phyloP scores from a whole-genome alignment of 1,140 invertebrate genomes.

The Pteromalus puparum region DNA sequence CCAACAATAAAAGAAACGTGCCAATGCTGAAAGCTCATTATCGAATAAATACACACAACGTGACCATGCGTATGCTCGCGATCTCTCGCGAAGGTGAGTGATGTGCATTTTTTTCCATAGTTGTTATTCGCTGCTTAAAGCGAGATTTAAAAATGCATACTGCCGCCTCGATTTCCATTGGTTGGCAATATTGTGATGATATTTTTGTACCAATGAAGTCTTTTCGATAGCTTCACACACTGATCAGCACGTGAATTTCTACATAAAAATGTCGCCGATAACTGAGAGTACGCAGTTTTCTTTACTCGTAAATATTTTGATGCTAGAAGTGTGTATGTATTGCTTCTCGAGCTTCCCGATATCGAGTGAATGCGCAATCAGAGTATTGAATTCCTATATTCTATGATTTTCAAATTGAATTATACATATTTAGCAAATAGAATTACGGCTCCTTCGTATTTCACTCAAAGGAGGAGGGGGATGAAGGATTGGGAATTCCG shows the following conservation, averaged over 20 bases:
- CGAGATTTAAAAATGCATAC: neutral
- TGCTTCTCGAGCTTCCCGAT: too few relatives aligned
- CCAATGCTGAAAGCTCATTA: slow-evolving; percentile 22
- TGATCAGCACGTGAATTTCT: neutral
- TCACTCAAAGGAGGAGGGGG: neutral
- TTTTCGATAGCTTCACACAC: neutral
- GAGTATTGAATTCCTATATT: too few relatives aligned
- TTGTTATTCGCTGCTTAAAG: neutral
- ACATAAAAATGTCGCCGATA: neutral
- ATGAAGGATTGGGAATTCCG: neutral
- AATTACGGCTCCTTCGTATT: too few relatives aligned
- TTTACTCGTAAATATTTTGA: slow-evolving; percentile 5
- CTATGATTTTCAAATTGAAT: too few relatives aligned
- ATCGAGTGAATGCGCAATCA: too few relatives aligned
- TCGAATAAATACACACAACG: slow-evolving; percentile 50
- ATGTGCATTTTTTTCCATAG: slow-evolving; percentile 22
- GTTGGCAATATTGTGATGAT: slow-evolving; percentile 21
- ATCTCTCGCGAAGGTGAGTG: neutral
- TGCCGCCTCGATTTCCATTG: neutral
- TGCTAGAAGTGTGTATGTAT: neutral
- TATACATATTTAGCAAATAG: too few relatives aligned
- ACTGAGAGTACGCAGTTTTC: neutral
- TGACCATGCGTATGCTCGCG: slow-evolving; percentile 31
- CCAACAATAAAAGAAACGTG: slow-evolving; percentile 20
- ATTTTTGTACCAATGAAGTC: slow-evolving; percentile 5